Evolutionary conservation across 2,113 vertebrate genomes (phyloP), one percentile per base, ranked within the genome.

Genomic region (Caretta caretta): DNA sequence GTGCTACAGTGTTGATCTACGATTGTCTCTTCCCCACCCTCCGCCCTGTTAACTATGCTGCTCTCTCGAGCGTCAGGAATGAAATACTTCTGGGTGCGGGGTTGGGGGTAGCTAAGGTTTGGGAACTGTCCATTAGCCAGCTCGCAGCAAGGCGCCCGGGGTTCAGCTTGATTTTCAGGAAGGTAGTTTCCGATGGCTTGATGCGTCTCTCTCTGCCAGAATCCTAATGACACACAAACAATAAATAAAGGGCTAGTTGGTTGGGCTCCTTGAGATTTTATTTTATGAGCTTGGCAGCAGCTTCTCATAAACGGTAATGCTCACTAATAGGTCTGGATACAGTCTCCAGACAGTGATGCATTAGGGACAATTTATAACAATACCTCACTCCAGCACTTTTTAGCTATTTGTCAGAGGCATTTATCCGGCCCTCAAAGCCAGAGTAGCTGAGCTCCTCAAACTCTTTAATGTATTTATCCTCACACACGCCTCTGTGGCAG

Each of bases 231-330:
- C 93, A 86, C 86, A 84, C 90, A 83, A 82, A 95, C 56, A 92
- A 95, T 93, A 96, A 96, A 96, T 89, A 91, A 89, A 93, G 35
- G 38, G 42, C 72, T 92, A n/a, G 88, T 90, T 24, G 87, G 46
- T 90, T 76, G 69, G 35, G 49, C 84, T 95, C 86, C 91, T 86
- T 87, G 83, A n/a, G 16, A 83, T 88, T 90, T 83, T 93, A 75
- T 83, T 94, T 95, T 80, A 86, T 59, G 96, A 86, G 89, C 31
- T 83, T 93, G 91, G 69, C 49, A 86, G 51, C 51, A 81, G 83
- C 65, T 57, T 85, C 35, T n/a, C 75, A 75, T 62, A 20, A 62
- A 35, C 84, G 80, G 54, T 54, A 87, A 93, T 56, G 75, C 48
- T 94, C 72, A 50, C 46, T 82, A 48, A 35, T 19, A 87, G 83